phyloP scores from a whole-genome alignment of 2,113 vertebrate genomes.

The Oryzias melastigma region DNA sequence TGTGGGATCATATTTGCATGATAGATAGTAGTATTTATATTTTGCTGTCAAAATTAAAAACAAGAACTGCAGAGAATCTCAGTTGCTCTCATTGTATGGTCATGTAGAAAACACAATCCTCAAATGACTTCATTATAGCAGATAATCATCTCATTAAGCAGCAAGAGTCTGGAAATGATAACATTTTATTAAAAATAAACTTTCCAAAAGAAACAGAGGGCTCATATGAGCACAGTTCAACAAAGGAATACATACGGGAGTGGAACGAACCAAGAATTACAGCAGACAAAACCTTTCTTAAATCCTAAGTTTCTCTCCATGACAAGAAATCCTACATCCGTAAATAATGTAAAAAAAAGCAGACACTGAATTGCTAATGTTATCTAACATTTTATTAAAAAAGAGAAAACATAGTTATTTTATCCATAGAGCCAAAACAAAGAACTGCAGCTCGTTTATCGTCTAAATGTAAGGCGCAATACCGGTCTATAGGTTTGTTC shows the following conservation, averaged over 20 bases:
- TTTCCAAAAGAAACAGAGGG: constrained; percentile 7
- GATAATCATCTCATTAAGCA: constrained; percentile 23
- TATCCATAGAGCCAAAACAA: too few relatives aligned
- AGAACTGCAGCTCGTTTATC: too few relatives aligned
- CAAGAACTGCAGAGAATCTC: constrained; percentile 6
- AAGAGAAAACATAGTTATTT: too few relatives aligned
- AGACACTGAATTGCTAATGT: too few relatives aligned
- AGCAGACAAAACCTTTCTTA: not conserved
- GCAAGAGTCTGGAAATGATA: constrained; percentile 24
- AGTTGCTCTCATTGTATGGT: constrained; percentile 7
- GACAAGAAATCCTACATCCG: too few relatives aligned
- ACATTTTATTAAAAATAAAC: constrained; percentile 11
- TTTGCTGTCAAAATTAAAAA: constrained; percentile 24
- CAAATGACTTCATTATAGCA: constrained; percentile 20
- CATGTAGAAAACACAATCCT: constrained; percentile 26
- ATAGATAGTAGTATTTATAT: constrained; percentile 18
- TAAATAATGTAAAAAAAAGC: too few relatives aligned
- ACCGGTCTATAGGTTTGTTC: too few relatives aligned
- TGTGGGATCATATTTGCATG: constrained; percentile 5
- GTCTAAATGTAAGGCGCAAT: too few relatives aligned
- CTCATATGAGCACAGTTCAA: constrained; percentile 1
- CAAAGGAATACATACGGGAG: not conserved
- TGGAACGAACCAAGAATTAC: not conserved
- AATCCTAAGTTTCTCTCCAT: too few relatives aligned
- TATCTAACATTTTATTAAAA: too few relatives aligned